These are phyloP conservation scores for Rhyacophila brunnea DNA, from an alignment of 1,140 invertebrate genomes.

Conservation along the genomic window DNA sequence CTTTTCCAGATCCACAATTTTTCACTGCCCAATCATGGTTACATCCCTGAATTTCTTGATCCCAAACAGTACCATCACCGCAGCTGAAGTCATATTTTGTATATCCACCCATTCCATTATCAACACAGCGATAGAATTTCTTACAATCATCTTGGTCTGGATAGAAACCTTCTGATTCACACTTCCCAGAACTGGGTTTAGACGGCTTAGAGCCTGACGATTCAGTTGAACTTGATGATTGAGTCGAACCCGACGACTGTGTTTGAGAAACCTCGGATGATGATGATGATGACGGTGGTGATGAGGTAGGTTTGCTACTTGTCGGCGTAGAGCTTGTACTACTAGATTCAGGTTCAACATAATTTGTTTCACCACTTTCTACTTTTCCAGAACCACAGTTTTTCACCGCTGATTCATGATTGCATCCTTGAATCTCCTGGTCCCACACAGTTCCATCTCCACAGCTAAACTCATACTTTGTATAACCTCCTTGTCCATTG, in stretches of 20 bases:
- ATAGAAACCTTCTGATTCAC: conserved; percentile 52
- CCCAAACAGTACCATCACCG: conserved; percentile 56
- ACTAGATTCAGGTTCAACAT: conserved; percentile 5
- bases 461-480: conserved; percentile 68
- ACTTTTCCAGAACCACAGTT: conserved; percentile 36
- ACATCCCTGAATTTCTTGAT: conserved; percentile 36
- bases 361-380: conserved; percentile 18
- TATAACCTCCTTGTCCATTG: conserved; percentile 58
- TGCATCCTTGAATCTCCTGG: conserved; percentile 63
- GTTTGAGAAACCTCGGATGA: conserved; percentile 3
- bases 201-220: conserved; percentile 19
- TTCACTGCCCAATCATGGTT: conserved; percentile 38
- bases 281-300: conserved; percentile 4
- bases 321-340: conserved; percentile 11
- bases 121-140: conserved; percentile 64
- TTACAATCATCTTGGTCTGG: conserved; percentile 38
- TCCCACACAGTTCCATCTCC: conserved; percentile 75
- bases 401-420: conserved; percentile 59
- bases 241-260: not conserved
- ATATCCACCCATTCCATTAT: conserved; percentile 54
- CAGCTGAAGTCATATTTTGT: conserved; percentile 59
- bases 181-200: conserved; percentile 14
- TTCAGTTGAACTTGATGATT: not conserved
- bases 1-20: conserved; percentile 30
- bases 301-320: conserved; percentile 4